These are phyloP conservation scores for Helarctos malayanus DNA, from an alignment of 2,797 vertebrate genomes.

Conservation along the genomic window DNA sequence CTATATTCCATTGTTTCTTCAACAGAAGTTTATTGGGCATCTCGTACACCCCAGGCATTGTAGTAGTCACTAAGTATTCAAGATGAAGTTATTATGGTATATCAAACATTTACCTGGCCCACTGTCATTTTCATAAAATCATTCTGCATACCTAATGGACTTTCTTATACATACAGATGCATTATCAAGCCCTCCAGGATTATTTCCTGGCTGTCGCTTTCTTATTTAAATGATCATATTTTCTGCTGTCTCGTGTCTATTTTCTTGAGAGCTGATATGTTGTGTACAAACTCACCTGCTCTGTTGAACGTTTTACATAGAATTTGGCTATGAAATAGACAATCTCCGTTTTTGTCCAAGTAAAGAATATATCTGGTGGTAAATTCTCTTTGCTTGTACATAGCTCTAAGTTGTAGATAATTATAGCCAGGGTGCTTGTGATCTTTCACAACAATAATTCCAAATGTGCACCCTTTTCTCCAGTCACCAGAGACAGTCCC, in stretches of 20 bases:
- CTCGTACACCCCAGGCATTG: background rate
- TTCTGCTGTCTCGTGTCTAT: conserved; percentile 38
- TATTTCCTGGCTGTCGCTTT: conserved; percentile 11
- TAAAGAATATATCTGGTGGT: conserved; percentile 29
- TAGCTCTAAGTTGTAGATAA: background rate
- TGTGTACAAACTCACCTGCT: conserved; percentile 1
- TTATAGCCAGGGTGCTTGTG: background rate
- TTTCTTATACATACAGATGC: background rate
- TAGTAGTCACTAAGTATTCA: background rate
- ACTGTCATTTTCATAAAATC: background rate
- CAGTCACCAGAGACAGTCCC: background rate
- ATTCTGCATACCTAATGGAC: background rate
- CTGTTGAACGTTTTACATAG: conserved; percentile 26
- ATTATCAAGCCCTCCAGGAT: background rate
- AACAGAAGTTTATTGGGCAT: background rate
- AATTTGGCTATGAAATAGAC: conserved; percentile 46
- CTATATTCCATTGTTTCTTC: background rate
- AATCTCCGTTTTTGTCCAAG: background rate
- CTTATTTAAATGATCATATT: conserved; percentile 48
- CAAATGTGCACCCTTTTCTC: background rate
- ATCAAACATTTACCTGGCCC: background rate
- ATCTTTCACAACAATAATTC: background rate
- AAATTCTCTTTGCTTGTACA: conserved; percentile 37
- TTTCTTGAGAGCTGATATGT: conserved; percentile 27
- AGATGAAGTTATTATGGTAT: background rate